A percentile compares a stretch with the other conserved stretches of the same genome.
Evolutionary conservation across 1,140 invertebrate genomes (phyloP).

Genomic region (Listronotus oregonensis): DNA sequence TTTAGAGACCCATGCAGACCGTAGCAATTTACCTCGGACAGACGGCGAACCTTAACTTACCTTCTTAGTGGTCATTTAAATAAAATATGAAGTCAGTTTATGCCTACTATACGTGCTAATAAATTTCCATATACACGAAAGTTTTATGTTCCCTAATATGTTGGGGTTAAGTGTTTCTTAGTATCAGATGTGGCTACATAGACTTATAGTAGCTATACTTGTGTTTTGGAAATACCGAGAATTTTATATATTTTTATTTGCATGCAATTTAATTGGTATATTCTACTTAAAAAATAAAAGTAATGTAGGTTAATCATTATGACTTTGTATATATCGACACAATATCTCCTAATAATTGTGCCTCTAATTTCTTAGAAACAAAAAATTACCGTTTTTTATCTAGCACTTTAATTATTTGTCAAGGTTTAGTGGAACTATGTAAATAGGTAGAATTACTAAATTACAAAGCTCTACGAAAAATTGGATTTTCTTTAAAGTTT

Average conservation of each 20-base stretch:
- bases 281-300: too few species aligned
- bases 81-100: constrained; percentile 21
- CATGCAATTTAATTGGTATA: background rate
- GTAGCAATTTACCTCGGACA: constrained; percentile 18
- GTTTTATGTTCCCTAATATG: constrained; percentile 15
- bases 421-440: too few species aligned
- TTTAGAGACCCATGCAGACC: constrained; percentile 10
- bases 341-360: too few species aligned
- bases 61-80: constrained; percentile 28
- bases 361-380: too few species aligned
- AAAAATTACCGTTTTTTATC: too few species aligned
- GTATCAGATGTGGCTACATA: background rate
- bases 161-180: constrained; percentile 16
- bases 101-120: constrained; percentile 17
- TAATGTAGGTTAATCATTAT: too few species aligned
- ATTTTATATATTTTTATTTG: background rate
- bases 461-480: too few species aligned
- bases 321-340: too few species aligned
- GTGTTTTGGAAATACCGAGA: background rate
- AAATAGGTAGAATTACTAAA: too few species aligned
- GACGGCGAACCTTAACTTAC: constrained; percentile 12
- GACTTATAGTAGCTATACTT: background rate
- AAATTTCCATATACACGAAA: constrained; percentile 17
- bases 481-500: too few species aligned
- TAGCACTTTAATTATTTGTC: too few species aligned